Conservation (phyloP, 2,113 vertebrate genomes). For the Strigops habroptila region DNA sequence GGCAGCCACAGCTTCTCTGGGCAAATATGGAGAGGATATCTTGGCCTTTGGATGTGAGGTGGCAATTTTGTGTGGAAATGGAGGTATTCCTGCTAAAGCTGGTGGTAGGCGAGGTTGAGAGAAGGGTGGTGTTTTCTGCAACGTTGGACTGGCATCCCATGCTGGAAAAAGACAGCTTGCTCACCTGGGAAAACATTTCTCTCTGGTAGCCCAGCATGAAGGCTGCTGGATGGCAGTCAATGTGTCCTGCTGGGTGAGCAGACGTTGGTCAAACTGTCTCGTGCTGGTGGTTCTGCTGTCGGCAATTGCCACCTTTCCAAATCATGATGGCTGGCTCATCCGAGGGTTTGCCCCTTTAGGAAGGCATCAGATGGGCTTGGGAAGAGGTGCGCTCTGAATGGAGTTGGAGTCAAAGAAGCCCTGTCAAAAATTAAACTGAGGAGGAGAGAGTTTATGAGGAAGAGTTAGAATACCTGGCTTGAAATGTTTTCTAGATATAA, state of each 20-base stretch:
- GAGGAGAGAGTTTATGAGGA: neutral
- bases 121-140: neutral
- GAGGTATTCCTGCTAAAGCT: neutral
- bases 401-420: neutral
- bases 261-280: neutral
- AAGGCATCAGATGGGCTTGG: neutral
- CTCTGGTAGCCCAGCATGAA: neutral
- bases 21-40: neutral
- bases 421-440: neutral
- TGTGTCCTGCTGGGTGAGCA: neutral
- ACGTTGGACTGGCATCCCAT: accelerated
- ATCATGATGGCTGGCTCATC: neutral
- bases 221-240: neutral
- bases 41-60: neutral
- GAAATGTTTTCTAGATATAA: neutral
- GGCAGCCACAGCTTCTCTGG: too few relatives aligned
- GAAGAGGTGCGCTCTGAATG: accelerated
- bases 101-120: neutral
- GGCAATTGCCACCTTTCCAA: neutral
- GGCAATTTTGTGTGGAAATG: neutral
- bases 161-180: neutral
- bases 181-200: neutral
- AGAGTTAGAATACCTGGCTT: neutral
- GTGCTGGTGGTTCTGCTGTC: accelerated
- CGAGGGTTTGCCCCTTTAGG: neutral